Conservation (phyloP, 2,113 vertebrate species). For the Corvus moneduloides region DNA sequence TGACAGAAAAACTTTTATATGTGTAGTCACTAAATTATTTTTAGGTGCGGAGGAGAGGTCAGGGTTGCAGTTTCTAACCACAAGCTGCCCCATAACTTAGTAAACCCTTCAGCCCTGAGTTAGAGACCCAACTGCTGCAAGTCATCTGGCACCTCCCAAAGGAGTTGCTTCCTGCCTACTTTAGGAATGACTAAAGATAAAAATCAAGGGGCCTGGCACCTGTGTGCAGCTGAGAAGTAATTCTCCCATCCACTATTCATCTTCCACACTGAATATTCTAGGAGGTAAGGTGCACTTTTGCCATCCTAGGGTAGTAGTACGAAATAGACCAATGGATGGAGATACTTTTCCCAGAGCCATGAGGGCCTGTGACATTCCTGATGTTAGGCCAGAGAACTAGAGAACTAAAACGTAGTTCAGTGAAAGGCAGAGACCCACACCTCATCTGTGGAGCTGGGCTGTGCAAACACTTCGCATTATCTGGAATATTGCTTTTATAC, state of each 20-base stretch:
- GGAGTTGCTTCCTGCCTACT: not conserved
- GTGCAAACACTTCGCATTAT: not conserved
- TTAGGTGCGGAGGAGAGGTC: not conserved
- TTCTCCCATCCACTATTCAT: not conserved
- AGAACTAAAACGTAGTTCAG: not conserved
- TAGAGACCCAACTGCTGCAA: rapidly evolving
- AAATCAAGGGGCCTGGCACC: not conserved
- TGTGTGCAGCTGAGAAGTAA: not conserved
- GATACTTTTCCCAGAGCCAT: not conserved
- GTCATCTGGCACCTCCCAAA: not conserved
- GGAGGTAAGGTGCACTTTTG: not conserved
- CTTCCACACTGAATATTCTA: not conserved
- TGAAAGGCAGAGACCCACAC: not conserved
- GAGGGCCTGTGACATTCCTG: not conserved
- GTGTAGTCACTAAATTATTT: not conserved
- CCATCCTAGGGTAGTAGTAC: not conserved
- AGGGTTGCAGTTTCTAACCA: not conserved
- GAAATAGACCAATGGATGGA: not conserved
- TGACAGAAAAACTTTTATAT: not conserved
- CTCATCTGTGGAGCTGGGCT: not conserved
- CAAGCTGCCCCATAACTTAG: not conserved
- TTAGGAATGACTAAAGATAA: not conserved
- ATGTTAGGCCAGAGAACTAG: not conserved
- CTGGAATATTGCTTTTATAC: not conserved
- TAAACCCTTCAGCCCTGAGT: not conserved